A percentile compares a stretch with the other conserved stretches of the same genome.
Conservation (phyloP, 2,888 invertebrate genomes). For the Ferrisia virgata region DNA sequence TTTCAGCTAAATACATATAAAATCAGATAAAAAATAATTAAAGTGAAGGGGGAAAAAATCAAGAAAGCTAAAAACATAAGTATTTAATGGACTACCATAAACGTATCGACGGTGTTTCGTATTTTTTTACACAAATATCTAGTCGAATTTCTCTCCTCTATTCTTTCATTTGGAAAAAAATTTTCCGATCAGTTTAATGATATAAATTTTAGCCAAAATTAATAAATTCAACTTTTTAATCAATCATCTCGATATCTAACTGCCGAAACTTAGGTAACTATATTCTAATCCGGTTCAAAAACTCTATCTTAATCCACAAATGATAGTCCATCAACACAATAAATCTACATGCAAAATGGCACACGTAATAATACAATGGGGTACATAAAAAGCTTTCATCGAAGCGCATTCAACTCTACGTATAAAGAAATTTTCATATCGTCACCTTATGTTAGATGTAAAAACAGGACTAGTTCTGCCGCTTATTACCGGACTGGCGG, state of each 20-base stretch:
- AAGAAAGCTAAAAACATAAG: neutral
- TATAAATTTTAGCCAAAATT: too few relatives aligned
- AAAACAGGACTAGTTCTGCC: conserved; percentile 55
- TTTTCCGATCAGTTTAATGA: too few relatives aligned
- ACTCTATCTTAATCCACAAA: neutral
- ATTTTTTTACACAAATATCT: neutral
- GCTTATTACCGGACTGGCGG: conserved; percentile 52
- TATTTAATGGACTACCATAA: conserved; percentile 24
- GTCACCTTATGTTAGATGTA: conserved; percentile 54
- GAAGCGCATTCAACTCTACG: conserved; percentile 35
- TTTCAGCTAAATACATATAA: neutral
- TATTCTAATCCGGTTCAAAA: too few relatives aligned
- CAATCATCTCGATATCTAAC: too few relatives aligned
- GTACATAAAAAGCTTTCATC: neutral
- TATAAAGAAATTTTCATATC: conserved; percentile 6
- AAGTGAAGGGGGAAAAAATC: neutral
- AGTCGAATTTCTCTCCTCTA: too few relatives aligned
- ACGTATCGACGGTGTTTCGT: neutral
- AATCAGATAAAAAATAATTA: neutral
- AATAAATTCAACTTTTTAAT: too few relatives aligned
- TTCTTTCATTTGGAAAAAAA: too few relatives aligned
- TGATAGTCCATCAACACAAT: conserved; percentile 10
- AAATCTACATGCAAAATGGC: conserved; percentile 24
- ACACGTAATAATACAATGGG: neutral
- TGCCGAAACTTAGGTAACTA: too few relatives aligned